These are phyloP conservation scores for Strix occidentalis DNA, from an alignment of 2,797 vertebrate genomes.

Conservation along the genomic window DNA sequence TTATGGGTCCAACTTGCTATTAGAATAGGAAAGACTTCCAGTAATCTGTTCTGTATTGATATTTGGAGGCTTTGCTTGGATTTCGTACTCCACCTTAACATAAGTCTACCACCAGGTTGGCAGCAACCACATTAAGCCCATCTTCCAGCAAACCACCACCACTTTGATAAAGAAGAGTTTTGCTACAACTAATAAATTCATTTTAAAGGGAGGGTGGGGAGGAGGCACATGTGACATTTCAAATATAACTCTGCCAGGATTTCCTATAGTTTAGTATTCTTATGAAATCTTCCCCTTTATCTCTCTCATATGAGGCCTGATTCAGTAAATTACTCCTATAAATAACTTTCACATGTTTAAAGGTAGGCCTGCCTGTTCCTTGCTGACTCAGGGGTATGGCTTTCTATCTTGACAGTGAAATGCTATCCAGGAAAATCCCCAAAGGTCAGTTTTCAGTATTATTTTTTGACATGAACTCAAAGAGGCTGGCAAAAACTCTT, in stretches of 20 bases:
- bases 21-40: not conserved
- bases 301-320: not conserved
- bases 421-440: conserved; percentile 32
- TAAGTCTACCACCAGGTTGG: not conserved
- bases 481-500: conserved; percentile 20
- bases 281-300: not conserved
- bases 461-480: conserved; percentile 15
- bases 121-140: not conserved
- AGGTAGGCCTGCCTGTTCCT: not conserved
- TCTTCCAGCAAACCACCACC: not conserved
- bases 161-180: not conserved
- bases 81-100: not conserved
- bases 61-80: not conserved
- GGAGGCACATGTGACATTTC: not conserved
- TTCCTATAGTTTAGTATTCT: not conserved
- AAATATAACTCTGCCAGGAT: not conserved
- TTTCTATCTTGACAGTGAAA: conserved; percentile 31
- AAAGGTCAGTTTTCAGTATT: conserved; percentile 40
- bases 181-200: not conserved
- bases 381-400: conserved; percentile 1
- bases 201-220: not conserved
- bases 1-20: not conserved
- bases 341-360: conserved; percentile 32
- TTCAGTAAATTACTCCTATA: conserved; percentile 1
- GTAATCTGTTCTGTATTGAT: not conserved